Evolutionary conservation across 2,888 invertebrate genomes (phyloP).

Genomic region (Lithophane socia): DNA sequence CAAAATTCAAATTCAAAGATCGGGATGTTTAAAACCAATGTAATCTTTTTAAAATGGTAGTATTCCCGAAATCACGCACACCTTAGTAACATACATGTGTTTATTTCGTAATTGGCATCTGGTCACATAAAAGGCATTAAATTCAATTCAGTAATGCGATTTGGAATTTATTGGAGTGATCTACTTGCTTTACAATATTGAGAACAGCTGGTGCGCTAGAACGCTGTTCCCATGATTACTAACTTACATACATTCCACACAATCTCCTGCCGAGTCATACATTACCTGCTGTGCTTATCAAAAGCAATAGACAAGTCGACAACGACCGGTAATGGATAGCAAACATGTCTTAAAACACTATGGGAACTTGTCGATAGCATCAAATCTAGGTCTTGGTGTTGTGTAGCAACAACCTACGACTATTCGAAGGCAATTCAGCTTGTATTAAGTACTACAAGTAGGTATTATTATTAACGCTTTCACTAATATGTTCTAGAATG

Average conservation of each 20-base stretch:
- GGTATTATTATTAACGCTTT: slow-evolving; percentile 68
- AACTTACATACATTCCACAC: slow-evolving; percentile 45
- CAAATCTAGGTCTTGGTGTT: slow-evolving; percentile 62
- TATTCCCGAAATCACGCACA: slow-evolving; percentile 29
- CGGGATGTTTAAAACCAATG: slow-evolving; percentile 4
- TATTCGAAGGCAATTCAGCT: slow-evolving; percentile 60
- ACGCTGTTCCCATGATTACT: slow-evolving; percentile 77
- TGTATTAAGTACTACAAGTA: slow-evolving; percentile 35
- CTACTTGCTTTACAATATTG: slow-evolving; percentile 77
- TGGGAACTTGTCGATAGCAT: slow-evolving; percentile 54
- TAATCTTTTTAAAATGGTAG: slow-evolving; percentile 1
- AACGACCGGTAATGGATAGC: slow-evolving; percentile 53
- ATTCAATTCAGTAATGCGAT: slow-evolving; percentile 83
- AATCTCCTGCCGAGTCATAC: slow-evolving; percentile 48
- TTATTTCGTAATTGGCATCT: slow-evolving; percentile 75
- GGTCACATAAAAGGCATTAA: slow-evolving; percentile 76
- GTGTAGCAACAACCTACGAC: slow-evolving; percentile 58
- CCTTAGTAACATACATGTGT: slow-evolving; percentile 42
- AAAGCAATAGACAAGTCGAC: slow-evolving; percentile 48
- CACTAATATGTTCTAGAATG: slow-evolving; percentile 55
- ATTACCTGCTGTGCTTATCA: slow-evolving; percentile 46
- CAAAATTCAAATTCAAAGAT: slow-evolving; percentile 11
- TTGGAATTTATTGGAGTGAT: slow-evolving; percentile 84
- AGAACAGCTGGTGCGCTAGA: slow-evolving; percentile 76
- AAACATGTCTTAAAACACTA: slow-evolving; percentile 41